Evolutionary conservation across 2,797 vertebrate genomes (phyloP), one percentile per base, ranked within the genome.

Genomic region (Merluccius polli): DNA sequence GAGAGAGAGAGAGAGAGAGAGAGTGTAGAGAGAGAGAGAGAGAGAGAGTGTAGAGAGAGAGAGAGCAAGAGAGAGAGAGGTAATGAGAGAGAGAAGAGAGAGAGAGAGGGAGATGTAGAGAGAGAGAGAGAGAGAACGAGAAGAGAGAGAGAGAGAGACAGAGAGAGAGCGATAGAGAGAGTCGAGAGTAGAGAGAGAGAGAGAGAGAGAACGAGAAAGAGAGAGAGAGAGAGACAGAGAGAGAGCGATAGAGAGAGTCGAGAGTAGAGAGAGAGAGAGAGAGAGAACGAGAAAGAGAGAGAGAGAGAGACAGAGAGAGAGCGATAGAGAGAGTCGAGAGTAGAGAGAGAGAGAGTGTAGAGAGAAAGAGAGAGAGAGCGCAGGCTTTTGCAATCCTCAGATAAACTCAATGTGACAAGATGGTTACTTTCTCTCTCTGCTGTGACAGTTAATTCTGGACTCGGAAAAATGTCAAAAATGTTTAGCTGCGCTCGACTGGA

Each of bases 381-480:
- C 79, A 70, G 41, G 65, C 67, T 88, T 90, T 90, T 88, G 89
- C 92, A 91, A 93, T 89, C 92, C 93, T 91, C 90, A 90, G 86
- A 92, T 93, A 94, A 95, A 95, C 88, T 88, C 91, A 92, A 95
- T 95, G 94, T 97, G 97, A 97, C 96, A 96, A 93, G 94, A 95
- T 93, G 95, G 94, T 95, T 96, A 93, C 94, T 95, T 94, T 96
- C 93, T 95, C 95, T 94, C 94, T 96, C 93, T 89, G 89, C 95
- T 94, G 94, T 96, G 96, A 96, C 96, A 96, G 96, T 96, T 96
- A 95, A 96, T 96, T 97, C 94, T 95, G 95, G 93, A 97, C 92
- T 92, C 96, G 94, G 94, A 96, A 95, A 96, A 96, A 95, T 94
- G 96, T 98, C 96, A 97, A 95, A 97, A 97, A 96, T 96, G 94